phyloP scores from a whole-genome alignment of 1,140 invertebrate species.

The Camponotus vicinus region DNA sequence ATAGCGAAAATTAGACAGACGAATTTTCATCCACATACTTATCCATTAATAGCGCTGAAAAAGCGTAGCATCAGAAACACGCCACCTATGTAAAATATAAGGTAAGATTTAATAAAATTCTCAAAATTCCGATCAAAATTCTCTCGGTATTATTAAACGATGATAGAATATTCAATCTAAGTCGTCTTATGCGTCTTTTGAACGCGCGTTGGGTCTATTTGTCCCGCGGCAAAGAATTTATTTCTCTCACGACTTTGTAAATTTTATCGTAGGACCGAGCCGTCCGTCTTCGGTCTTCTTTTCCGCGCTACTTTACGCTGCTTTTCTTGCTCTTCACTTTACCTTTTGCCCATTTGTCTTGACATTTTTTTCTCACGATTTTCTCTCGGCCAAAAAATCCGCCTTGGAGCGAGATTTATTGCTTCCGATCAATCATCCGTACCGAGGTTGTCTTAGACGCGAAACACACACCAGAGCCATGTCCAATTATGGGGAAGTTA shows the following conservation, averaged over 20 bases:
- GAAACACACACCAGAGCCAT: conserved; percentile 17
- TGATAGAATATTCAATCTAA: not conserved
- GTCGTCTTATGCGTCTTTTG: conserved; percentile 17
- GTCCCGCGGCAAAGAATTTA: conserved; percentile 59
- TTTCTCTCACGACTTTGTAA: conserved; percentile 48
- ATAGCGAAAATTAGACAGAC: not conserved
- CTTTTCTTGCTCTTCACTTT: conserved; percentile 14
- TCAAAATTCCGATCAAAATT: conserved; percentile 5
- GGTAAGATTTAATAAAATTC: conserved; percentile 13
- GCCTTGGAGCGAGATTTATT: conserved; percentile 54
- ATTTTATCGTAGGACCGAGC: conserved; percentile 29
- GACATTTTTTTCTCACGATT: conserved; percentile 40
- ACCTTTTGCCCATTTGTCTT: conserved; percentile 55
- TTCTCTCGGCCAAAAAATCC: conserved; percentile 22
- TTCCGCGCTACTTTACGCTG: not conserved
- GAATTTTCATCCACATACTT: not conserved
- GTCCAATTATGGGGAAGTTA: conserved; percentile 48
- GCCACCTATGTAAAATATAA: conserved; percentile 5
- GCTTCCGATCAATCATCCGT: conserved; percentile 45
- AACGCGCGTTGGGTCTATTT: conserved; percentile 39
- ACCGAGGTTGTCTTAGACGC: conserved; percentile 16
- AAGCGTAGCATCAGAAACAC: not conserved
- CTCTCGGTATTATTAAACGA: not conserved
- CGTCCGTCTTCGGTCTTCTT: conserved; percentile 40
- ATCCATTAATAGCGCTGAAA: not conserved